These are phyloP conservation scores for Lutjanus argentimaculatus DNA, from an alignment of 2,797 vertebrate species.

Conservation along the genomic window DNA sequence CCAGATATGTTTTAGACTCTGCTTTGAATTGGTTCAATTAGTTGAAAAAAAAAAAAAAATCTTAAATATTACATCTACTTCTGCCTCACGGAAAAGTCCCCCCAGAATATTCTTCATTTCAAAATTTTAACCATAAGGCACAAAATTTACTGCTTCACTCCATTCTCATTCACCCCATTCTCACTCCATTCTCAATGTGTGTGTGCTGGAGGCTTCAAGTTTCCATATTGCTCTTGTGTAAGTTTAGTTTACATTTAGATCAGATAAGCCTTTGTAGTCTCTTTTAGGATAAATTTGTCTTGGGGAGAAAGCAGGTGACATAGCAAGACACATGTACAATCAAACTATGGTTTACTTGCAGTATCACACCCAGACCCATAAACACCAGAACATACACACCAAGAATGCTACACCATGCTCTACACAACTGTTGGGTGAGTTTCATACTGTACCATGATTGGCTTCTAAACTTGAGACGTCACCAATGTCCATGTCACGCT, in stretches of 20 bases:
- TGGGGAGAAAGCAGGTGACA: too few relatives aligned
- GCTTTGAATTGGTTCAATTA: not conserved
- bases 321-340: too few relatives aligned
- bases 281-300: too few relatives aligned
- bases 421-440: too few relatives aligned
- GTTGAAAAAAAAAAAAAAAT: not conserved
- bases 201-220: not conserved
- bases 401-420: too few relatives aligned
- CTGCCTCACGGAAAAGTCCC: not conserved
- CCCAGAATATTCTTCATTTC: not conserved
- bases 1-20: not conserved
- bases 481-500: not conserved
- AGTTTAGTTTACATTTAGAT: too few relatives aligned
- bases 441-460: too few relatives aligned
- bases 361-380: too few relatives aligned
- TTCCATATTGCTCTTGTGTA: not conserved
- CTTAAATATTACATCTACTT: not conserved
- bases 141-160: not conserved
- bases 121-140: not conserved
- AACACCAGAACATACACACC: too few relatives aligned
- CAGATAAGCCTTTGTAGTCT: too few relatives aligned
- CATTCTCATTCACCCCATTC: too few relatives aligned
- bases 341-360: too few relatives aligned
- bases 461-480: not conserved
- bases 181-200: not conserved